Base-by-base conservation (phyloP, 2,797 vertebrate genomes). In the Hyperoplus lanceolatus region DNA sequence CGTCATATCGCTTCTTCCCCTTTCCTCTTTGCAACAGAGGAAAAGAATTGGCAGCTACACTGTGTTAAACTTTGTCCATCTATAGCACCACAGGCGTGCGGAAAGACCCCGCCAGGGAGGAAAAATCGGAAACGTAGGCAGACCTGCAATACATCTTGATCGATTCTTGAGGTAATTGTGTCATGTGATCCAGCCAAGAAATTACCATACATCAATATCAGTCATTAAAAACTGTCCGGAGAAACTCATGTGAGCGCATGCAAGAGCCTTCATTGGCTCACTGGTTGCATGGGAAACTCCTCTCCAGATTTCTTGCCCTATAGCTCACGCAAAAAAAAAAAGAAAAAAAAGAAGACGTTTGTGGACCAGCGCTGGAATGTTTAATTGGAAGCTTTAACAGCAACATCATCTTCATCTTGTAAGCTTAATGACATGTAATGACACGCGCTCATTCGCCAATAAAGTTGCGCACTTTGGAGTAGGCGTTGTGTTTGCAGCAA, bases 111-210 rank as follows among this genome's bases (percentile, higher is more conserved):
- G 91, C 81, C 87, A 96, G 96, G 96, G 95, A 96, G 97, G 96
- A 96, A 96, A 97, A 97, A 97, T 96, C 96, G 96, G 96, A 97
- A 97, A 96, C 96, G 97, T 93, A 96, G 94, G 97, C 97, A 98
- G 98, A 98, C 97, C 97, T 97, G 97, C 97, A 97, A 98, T 98
- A 97, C 97, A 98, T 99, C 97, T 98, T 98, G 97, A 98, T 99
- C 97, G 98, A 99, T 98, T 98, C 98, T 97, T 96, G 97, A 97
- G 97, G 97, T 97, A 98, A 99, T 98, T 97, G 96, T 96, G 98
- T 99, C 98, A 99, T 98, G 98, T 99, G 98, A 98, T 97, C 96
- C 96, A 93, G 96, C 96, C 95, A 94, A 97, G 96, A 96, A 96
- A 98, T 98, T 97, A 97, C 97, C 98, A 98, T 97, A 97, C 96